A percentile compares a stretch with the other conserved stretches of the same genome.
Conservation (phyloP, 1,140 invertebrate species). For the Diuraphis noxia region DNA sequence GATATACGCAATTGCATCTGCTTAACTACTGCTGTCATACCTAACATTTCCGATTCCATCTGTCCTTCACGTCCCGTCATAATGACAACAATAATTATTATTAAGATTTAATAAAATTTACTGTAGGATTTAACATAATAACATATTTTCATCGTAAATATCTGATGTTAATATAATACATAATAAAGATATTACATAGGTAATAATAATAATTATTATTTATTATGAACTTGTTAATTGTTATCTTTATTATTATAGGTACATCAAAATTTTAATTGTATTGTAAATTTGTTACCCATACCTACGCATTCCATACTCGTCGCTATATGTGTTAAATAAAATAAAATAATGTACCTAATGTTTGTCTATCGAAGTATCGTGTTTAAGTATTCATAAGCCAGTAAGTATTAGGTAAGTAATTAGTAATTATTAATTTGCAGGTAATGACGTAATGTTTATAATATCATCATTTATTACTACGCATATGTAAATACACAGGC, state of each 20-base stretch:
- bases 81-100: not conserved
- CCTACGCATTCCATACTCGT: no score
- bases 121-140: not conserved
- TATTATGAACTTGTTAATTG: not conserved
- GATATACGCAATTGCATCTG: slow-evolving; percentile 72
- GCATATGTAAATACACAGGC: no score
- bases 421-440: no score
- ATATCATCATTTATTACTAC: not conserved
- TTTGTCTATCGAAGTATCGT: not conserved
- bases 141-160: not conserved
- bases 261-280: no score
- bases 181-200: no score
- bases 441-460: no score
- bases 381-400: not conserved
- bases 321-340: no score
- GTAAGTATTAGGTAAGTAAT: no score
- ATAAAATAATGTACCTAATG: no score
- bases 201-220: not conserved
- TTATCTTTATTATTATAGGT: no score
- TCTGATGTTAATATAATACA: not conserved
- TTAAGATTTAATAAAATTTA: not conserved
- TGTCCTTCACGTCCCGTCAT: not conserved
- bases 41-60: slow-evolving; percentile 72
- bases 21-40: slow-evolving; percentile 69
- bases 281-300: no score